These are phyloP conservation scores for Alitta virens DNA, from an alignment of 2,888 invertebrate species.

Conservation along the genomic window DNA sequence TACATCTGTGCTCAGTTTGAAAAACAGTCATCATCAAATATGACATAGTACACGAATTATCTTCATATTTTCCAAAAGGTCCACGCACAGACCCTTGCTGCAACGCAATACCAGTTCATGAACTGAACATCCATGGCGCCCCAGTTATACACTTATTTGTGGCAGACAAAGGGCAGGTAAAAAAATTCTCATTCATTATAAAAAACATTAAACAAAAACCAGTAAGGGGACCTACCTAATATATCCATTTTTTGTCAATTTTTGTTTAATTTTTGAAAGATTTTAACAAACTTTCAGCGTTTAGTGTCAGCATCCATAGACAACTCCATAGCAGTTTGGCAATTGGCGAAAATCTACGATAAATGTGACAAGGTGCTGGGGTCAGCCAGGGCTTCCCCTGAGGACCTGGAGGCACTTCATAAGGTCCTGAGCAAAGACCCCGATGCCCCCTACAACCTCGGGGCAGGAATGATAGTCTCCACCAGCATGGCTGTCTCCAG, in stretches of 20 bases:
- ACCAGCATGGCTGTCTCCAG: neutral
- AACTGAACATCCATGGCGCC: neutral
- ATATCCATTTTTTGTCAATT: no score
- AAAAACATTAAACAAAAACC: no score
- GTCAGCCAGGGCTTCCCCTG: neutral
- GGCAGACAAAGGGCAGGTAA: no score
- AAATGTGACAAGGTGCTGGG: neutral
- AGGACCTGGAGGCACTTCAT: neutral
- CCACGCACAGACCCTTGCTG: neutral
- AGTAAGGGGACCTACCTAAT: no score
- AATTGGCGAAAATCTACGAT: neutral
- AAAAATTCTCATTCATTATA: no score
- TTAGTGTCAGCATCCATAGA: neutral
- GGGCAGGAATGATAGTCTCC: neutral
- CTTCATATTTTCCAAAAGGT: no score
- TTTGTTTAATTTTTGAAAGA: no score
- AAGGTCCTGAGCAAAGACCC: neutral
- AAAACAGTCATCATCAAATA: no score
- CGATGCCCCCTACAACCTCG: neutral
- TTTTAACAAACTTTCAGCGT: neutral
- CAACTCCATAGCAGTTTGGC: neutral
- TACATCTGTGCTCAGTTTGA: no score
- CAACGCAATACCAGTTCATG: neutral
- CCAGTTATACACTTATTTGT: no score
- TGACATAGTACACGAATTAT: no score